Percentiles rank a stretch among this genome's conserved stretches.
Conservation (phyloP, 2,113 vertebrate genomes). For the Recurvirostra avosetta region DNA sequence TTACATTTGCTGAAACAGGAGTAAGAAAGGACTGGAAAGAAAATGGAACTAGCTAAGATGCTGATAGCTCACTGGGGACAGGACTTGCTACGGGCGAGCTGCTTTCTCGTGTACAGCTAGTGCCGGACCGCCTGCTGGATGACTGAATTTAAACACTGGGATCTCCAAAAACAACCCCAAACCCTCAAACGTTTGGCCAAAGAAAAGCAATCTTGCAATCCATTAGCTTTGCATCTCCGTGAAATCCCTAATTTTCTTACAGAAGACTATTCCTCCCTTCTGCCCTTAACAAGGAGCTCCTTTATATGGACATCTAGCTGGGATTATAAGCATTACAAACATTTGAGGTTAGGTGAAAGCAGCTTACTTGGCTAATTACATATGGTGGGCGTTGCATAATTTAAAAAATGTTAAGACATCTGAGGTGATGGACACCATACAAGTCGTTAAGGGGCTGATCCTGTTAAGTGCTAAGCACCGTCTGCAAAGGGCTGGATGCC, state of each 20-base stretch:
- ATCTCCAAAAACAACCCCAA: not conserved
- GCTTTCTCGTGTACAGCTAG: not conserved
- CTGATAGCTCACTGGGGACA: not conserved
- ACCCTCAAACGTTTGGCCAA: not conserved
- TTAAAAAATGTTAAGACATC: not conserved
- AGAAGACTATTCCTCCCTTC: not conserved
- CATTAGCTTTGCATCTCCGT: not conserved
- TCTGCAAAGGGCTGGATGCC: not conserved
- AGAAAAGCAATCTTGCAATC: not conserved
- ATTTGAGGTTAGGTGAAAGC: slow-evolving; percentile 40
- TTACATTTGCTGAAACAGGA: not conserved
- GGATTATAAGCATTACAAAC: slow-evolving; percentile 24
- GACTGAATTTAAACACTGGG: not conserved
- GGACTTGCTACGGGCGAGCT: not conserved
- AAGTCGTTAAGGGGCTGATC: slow-evolving; percentile 7
- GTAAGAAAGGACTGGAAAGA: not conserved
- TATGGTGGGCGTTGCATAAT: not conserved
- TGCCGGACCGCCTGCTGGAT: not conserved
- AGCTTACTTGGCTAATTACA: slow-evolving; percentile 32
- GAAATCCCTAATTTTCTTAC: not conserved
- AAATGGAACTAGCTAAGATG: not conserved
- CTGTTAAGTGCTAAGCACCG: slow-evolving; percentile 25
- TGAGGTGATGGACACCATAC: slow-evolving; percentile 32
- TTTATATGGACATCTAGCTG: slow-evolving; percentile 22
- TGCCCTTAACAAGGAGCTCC: not conserved